Conservation (phyloP, 2,888 invertebrate species). For the Zaprionus obscuricornis region DNA sequence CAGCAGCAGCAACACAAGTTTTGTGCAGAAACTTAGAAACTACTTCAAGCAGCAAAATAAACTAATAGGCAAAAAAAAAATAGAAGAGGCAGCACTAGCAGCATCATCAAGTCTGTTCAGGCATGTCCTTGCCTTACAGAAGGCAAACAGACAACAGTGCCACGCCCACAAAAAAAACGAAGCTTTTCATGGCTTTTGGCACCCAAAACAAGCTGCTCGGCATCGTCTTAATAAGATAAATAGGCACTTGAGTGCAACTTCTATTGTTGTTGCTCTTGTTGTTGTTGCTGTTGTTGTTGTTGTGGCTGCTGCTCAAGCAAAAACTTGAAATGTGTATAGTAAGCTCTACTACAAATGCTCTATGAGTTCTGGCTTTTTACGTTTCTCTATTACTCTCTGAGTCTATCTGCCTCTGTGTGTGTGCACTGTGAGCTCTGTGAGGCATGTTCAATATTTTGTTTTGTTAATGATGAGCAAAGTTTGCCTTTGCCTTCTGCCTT, state of each 20-base stretch:
- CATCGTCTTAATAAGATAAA: constrained; percentile 79
- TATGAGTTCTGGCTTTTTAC: constrained; percentile 22
- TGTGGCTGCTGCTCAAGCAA: constrained; percentile 23
- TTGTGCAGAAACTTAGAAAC: constrained; percentile 71
- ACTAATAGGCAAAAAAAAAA: constrained; percentile 67
- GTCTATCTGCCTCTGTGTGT: constrained; percentile 19
- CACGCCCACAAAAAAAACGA: constrained; percentile 42
- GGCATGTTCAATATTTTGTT: constrained; percentile 72
- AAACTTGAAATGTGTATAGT: constrained; percentile 55
- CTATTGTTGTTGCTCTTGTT: too few species aligned
- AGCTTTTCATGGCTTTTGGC: constrained; percentile 51
- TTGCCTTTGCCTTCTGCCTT: constrained; percentile 41
- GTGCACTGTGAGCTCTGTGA: too few species aligned
- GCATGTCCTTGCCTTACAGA: constrained; percentile 54
- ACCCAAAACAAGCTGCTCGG: constrained; percentile 72
- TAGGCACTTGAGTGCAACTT: constrained; percentile 80
- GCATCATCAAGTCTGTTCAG: constrained; percentile 15
- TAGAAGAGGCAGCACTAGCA: constrained; percentile 22
- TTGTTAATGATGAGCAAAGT: constrained; percentile 77
- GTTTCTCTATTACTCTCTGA: too few species aligned
- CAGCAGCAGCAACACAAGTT: constrained; percentile 25
- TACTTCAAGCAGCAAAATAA: constrained; percentile 77
- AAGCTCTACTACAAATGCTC: constrained; percentile 31
- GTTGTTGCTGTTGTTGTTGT: constrained; percentile 24
- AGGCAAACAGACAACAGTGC: constrained; percentile 55